Evolutionary conservation across 2,113 vertebrate species (phyloP), one percentile per base, ranked within the genome.

Genomic region (Halichoerus grypus): DNA sequence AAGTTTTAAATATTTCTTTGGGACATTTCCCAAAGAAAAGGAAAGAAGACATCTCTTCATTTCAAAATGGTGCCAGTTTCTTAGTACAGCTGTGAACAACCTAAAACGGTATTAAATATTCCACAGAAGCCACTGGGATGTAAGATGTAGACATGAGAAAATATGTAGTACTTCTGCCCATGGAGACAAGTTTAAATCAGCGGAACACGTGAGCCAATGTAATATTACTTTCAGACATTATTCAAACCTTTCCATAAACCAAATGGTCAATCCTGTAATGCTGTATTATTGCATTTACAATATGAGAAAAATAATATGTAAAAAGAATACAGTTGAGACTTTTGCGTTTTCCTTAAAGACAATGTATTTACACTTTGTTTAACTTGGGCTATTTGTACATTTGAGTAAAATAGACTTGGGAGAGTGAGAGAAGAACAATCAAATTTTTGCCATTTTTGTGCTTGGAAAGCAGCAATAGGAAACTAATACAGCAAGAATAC

Each of bases 181-280:
- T 2, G 14, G 33, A 95, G 33, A 77, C 2, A 93, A 16, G 19
- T 91, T 96, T 96, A 96, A 89, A 94, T 51, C 61, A 88, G 33
- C 1, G 31, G 19, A 97, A n/a, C 22, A 51, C 22, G 89, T 79
- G 13, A 1, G 79, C 65, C 24, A 96, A 33, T 65, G 3, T 97
- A 94, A 98, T 67, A 85, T 14, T 21, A 67, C 3, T 82, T 97
- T 67, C 59, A 26, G 21, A 74, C 7, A 39, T 95, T 82, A 86
- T 91, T 86, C 7, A 67, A 95, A 36, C 10, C 24, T 96, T 8
- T 63, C 18, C 69, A 97, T 82, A 96, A 97, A 92, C n/a, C 57
- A 85, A 79, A 51, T 31, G 57, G 8, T 46, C 12, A 83, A 12
- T 7, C 96, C 18, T 88, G 0, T 80, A 94, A 65, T 33, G 71